These are phyloP conservation scores for Caenorhabditis imperialis DNA, from an alignment of 2,888 invertebrate genomes.

Conservation along the genomic window DNA sequence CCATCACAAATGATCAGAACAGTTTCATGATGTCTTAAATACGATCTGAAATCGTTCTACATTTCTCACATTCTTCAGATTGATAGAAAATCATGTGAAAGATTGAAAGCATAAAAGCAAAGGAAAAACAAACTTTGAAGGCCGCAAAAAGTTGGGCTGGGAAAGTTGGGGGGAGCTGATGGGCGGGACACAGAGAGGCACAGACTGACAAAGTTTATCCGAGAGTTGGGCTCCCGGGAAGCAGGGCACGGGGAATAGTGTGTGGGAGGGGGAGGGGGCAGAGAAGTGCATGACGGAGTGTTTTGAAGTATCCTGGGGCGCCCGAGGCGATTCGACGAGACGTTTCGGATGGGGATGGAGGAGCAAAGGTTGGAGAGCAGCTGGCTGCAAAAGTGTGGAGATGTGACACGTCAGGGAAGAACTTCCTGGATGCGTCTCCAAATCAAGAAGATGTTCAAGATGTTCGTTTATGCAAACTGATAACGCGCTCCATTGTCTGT, in stretches of 20 bases:
- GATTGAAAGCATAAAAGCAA: no score
- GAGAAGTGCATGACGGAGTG: constrained; percentile 26
- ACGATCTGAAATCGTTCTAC: no score
- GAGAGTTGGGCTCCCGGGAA: constrained; percentile 15
- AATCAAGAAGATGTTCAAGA: no score
- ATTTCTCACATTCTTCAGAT: no score
- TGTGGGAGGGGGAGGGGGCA: constrained; percentile 1
- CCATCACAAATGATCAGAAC: constrained; percentile 56
- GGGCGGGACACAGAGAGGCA: constrained; percentile 6
- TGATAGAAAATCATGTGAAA: no score
- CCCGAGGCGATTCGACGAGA: constrained; percentile 12
- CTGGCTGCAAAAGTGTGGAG: constrained; percentile 4
- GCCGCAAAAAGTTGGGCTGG: no score
- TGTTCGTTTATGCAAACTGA: no score
- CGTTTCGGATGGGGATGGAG: constrained; percentile 24
- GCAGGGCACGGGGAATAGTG: not conserved
- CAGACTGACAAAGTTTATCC: constrained; percentile 8
- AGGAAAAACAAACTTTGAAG: no score
- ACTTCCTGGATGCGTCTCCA: no score
- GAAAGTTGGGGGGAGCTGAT: no score
- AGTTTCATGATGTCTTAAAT: no score
- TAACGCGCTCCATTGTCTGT: no score
- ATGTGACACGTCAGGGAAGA: constrained; percentile 5
- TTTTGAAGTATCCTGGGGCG: constrained; percentile 29
- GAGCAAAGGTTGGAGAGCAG: constrained; percentile 27